Conservation (phyloP, 2,888 invertebrate species). For the Punctoribates punctum region DNA sequence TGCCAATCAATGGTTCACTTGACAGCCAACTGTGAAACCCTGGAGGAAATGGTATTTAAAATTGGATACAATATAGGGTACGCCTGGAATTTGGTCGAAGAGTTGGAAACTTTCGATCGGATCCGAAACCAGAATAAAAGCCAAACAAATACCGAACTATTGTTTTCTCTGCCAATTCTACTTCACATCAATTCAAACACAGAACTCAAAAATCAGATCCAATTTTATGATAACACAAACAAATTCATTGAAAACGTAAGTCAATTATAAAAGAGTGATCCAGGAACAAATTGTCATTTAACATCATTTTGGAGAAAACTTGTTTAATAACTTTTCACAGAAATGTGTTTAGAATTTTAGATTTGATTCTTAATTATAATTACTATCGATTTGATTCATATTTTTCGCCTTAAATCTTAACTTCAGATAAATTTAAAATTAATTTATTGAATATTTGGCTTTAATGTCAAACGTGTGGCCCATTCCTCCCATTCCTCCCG, state of each 20-base stretch:
- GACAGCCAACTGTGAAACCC: not conserved
- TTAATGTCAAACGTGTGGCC: too few relatives aligned
- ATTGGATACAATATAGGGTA: not conserved
- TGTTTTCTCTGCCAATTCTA: not conserved
- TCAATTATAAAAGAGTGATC: not conserved
- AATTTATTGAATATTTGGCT: too few relatives aligned
- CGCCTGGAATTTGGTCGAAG: not conserved
- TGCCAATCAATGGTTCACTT: conserved; percentile 26
- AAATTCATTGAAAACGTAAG: conserved; percentile 2
- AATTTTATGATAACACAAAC: not conserved
- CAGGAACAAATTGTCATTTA: too few relatives aligned
- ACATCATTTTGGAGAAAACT: too few relatives aligned
- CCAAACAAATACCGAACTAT: not conserved
- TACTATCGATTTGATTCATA: too few relatives aligned
- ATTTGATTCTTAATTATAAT: too few relatives aligned
- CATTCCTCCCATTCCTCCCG: too few relatives aligned
- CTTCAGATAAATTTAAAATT: too few relatives aligned
- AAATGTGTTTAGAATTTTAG: too few relatives aligned
- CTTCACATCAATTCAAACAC: not conserved
- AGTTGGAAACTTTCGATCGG: not conserved
- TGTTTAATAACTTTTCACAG: too few relatives aligned
- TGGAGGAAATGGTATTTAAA: not conserved
- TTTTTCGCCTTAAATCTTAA: too few relatives aligned
- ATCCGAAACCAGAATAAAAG: not conserved
- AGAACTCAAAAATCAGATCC: not conserved